phyloP scores from a whole-genome alignment of 2,113 vertebrate genomes.

The Anoplopoma fimbria region DNA sequence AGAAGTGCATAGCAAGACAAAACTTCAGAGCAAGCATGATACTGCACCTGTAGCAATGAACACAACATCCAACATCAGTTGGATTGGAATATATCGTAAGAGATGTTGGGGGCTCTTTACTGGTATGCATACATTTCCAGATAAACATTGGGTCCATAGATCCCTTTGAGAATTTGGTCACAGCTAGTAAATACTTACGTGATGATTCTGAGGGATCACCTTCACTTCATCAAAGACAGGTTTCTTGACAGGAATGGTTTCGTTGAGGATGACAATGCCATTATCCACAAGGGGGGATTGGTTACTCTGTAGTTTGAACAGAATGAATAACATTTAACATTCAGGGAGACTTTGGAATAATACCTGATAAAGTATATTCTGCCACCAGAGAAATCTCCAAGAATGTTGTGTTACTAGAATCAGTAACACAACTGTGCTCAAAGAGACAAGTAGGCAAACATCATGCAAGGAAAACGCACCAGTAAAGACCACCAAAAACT shows the following conservation, averaged over 20 bases:
- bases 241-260: constrained; percentile 53
- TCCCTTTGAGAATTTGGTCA: background rate
- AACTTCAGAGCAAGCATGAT: background rate
- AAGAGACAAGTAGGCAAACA: constrained; percentile 17
- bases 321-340: constrained; percentile 39
- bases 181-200: constrained; percentile 62
- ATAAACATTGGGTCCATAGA: background rate
- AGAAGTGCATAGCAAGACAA: constrained; percentile 26
- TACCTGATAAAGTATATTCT: background rate
- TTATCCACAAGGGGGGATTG: constrained; percentile 65
- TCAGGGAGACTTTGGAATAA: constrained; percentile 12
- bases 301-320: constrained; percentile 68
- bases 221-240: constrained; percentile 40
- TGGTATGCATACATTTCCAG: constrained; percentile 24
- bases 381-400: background rate
- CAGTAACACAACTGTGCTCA: background rate
- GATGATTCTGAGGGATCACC: constrained; percentile 47
- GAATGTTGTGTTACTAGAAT: background rate
- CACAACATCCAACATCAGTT: background rate
- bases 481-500: constrained; percentile 48
- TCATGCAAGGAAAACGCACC: constrained; percentile 34
- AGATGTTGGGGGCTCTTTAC: constrained; percentile 46
- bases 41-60: background rate
- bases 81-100: background rate
- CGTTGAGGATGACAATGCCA: constrained; percentile 61